A percentile compares a stretch with the other conserved stretches of the same genome.
These are phyloP conservation scores for Zelleria hepariella DNA, from an alignment of 2,888 invertebrate genomes.

Conservation along the genomic window DNA sequence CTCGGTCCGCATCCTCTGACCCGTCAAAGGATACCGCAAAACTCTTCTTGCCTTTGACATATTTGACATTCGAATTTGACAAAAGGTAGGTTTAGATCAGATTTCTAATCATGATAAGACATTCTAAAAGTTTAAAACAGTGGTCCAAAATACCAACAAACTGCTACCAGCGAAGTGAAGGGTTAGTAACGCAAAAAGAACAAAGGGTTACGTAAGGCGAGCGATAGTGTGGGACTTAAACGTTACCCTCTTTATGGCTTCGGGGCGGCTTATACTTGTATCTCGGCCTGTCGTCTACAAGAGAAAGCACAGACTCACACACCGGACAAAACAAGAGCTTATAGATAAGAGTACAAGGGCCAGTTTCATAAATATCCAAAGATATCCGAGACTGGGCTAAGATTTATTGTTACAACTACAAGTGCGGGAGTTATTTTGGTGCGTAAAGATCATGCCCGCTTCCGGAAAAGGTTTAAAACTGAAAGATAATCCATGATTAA, in stretches of 20 bases:
- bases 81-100: too few relatives aligned
- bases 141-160: slow-evolving; percentile 29
- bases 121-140: slow-evolving; percentile 33
- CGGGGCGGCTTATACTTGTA: slow-evolving; percentile 50
- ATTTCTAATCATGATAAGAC: too few relatives aligned
- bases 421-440: neutral
- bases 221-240: slow-evolving; percentile 25
- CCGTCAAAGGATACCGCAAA: too few relatives aligned
- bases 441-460: slow-evolving; percentile 1
- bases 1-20: too few relatives aligned
- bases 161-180: slow-evolving; percentile 19
- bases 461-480: neutral
- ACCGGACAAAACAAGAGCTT: neutral
- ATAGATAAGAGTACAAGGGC: neutral
- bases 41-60: too few relatives aligned
- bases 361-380: neutral
- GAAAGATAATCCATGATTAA: neutral
- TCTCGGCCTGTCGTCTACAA: slow-evolving; percentile 57
- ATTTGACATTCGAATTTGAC: too few relatives aligned
- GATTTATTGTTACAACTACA: neutral
- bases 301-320: slow-evolving; percentile 58
- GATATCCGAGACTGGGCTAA: too few relatives aligned
- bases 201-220: too few relatives aligned
- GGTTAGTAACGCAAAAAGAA: slow-evolving; percentile 39
- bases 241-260: slow-evolving; percentile 67